Evolutionary conservation across 2,113 vertebrate genomes (phyloP).

Genomic region (Podarcis raffonei): DNA sequence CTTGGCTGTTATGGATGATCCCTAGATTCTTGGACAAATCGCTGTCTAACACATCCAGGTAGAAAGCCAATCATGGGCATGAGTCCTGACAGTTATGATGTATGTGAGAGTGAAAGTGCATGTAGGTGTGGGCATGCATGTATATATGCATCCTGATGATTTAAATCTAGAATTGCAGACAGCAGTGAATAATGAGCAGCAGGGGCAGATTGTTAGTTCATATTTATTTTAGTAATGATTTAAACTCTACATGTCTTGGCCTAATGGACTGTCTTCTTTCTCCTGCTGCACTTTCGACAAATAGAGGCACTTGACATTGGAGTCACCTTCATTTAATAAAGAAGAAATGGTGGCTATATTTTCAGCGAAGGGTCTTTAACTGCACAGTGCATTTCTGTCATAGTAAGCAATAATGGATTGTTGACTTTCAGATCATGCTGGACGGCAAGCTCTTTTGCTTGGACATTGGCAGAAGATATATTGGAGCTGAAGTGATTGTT

Average conservation of each 20-base stretch:
- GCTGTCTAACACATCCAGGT: no score
- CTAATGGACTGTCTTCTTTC: neutral
- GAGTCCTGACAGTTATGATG: no score
- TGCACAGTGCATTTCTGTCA: neutral
- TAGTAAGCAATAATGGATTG: slow-evolving; percentile 5
- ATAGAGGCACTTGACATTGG: neutral
- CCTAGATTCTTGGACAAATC: no score
- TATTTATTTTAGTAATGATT: slow-evolving; percentile 18
- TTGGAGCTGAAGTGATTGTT: slow-evolving; percentile 9
- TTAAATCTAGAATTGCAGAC: neutral
- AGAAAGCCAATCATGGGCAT: no score
- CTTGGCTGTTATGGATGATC: no score
- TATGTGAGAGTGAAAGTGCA: no score
- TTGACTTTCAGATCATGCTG: slow-evolving; percentile 1
- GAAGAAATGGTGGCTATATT: neutral
- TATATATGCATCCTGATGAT: no score
- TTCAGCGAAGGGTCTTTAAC: neutral
- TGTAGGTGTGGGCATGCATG: no score
- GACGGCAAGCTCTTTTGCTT: neutral
- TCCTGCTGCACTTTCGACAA: neutral
- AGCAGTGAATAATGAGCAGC: neutral
- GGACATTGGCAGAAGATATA: slow-evolving; percentile 7
- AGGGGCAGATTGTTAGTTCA: neutral
- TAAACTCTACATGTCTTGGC: neutral
- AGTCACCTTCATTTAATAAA: slow-evolving; percentile 26